Base-by-base conservation (phyloP, 1,140 invertebrate species). In the Drosophila navojoa region DNA sequence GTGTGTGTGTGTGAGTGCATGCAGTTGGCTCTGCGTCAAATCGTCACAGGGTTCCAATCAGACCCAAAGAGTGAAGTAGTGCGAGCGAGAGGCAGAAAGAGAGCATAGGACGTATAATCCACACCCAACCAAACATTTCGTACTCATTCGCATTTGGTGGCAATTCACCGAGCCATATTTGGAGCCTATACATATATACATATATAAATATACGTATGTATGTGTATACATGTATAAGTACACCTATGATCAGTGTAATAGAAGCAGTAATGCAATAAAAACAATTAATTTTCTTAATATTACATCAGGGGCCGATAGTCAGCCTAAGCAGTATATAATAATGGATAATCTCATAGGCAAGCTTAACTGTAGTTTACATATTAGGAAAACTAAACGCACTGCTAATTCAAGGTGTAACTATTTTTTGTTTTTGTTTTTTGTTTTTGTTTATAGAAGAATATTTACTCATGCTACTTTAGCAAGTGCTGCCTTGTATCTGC, bases 91-190 rank as follows among this genome's bases (percentile, higher is more conserved):
- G 50, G 16, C 25, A 9, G 35, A 15, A 16, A 9, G 42, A 40
- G 29, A 29, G 13, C 25, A 64, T 47, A 38, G 27, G 29, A 60
- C 15, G 15, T 32, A 53, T 27, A 22, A 32, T 53, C 66, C 57
- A 69, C 49, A 61, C 49, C 27, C 27, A 29, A 29, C 47, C 66
- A 40, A 70, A 45, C 66, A 61, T 54, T 68, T 52, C n/a, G 66
- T 52, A 71, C 68, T 64, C 44, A 71, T 64, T 57, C 60, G 50
- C 61, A 66, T 64, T 71, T 49, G 61, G 44, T 52, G 61, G 35
- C 62, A 71, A 59, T 67, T 59, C 19, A 42, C 13, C 58, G 58
- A 61, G 29, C 47, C 32, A 49, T 64, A 64, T 52, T 64, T 64
- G 50, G 61, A 38, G 22, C 13, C 50, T 50, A 27, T 45, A 13